phyloP scores from a whole-genome alignment of 2,113 vertebrate species.

The Hippocampus mohnikei region DNA sequence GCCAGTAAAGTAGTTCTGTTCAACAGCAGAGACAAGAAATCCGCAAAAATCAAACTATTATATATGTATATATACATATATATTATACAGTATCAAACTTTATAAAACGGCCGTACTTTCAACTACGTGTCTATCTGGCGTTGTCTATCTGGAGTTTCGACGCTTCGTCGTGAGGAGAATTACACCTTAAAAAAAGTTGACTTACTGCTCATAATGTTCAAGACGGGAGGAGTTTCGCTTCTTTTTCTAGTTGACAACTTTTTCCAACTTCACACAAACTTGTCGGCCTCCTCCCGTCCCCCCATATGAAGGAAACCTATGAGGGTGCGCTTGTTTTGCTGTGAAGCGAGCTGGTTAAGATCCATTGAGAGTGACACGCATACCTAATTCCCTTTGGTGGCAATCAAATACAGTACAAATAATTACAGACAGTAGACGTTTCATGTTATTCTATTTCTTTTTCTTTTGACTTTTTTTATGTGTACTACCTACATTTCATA shows the following conservation, averaged over 20 bases:
- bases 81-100: not conserved
- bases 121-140: not conserved
- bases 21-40: not conserved
- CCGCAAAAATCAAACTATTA: not conserved
- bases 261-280: slow-evolving; percentile 77
- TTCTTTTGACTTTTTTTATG: not conserved
- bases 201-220: slow-evolving; percentile 79
- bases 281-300: slow-evolving; percentile 48
- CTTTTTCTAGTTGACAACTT: slow-evolving; percentile 71
- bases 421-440: too few species aligned
- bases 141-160: not conserved
- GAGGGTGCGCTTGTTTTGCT: slow-evolving; percentile 25
- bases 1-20: slow-evolving; percentile 32
- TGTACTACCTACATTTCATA: not conserved
- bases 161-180: not conserved
- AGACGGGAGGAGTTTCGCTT: slow-evolving; percentile 77
- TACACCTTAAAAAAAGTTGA: slow-evolving; percentile 57
- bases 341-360: not conserved
- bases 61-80: not conserved
- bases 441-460: not conserved
- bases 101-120: not conserved
- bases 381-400: not conserved
- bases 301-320: slow-evolving; percentile 47
- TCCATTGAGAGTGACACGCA: not conserved
- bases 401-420: not conserved